phyloP scores from a whole-genome alignment of 2,888 invertebrate genomes.

The Cephonodes hylas region DNA sequence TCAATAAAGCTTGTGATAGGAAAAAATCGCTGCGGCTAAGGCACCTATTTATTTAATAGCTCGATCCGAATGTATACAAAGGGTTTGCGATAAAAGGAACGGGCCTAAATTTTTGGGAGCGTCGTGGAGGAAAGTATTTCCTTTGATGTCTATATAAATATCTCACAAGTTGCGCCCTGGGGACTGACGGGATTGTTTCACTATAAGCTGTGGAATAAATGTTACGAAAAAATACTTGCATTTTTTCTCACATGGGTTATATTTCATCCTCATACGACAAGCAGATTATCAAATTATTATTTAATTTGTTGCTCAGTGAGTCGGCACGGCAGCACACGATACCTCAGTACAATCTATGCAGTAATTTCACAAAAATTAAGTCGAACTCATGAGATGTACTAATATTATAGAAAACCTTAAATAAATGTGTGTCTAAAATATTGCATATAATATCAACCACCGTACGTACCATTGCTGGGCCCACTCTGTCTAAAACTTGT shows the following conservation, averaged over 20 bases:
- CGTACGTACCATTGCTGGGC: neutral
- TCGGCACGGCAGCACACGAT: too few species aligned
- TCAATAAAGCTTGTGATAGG: neutral
- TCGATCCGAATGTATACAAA: constrained; percentile 41
- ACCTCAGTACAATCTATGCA: too few species aligned
- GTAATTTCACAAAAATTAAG: too few species aligned
- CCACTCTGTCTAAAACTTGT: neutral
- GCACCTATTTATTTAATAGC: constrained; percentile 48
- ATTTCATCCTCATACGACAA: too few species aligned
- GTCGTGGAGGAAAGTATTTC: constrained; percentile 33
- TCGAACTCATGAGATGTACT: too few species aligned
- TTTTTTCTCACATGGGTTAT: too few species aligned
- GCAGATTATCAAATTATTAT: too few species aligned
- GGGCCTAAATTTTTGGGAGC: constrained; percentile 35
- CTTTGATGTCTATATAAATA: constrained; percentile 29
- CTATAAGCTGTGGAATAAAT: neutral
- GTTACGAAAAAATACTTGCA: neutral
- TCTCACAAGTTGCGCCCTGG: neutral
- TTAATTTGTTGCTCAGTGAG: too few species aligned
- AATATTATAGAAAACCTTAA: too few species aligned
- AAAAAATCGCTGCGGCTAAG: neutral
- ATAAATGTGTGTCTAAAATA: too few species aligned
- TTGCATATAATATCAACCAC: neutral
- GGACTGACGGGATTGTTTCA: neutral
- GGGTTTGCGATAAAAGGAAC: constrained; percentile 41